These are phyloP conservation scores for Urocitellus parryii DNA, from an alignment of 2,113 vertebrate genomes.

Conservation along the genomic window DNA sequence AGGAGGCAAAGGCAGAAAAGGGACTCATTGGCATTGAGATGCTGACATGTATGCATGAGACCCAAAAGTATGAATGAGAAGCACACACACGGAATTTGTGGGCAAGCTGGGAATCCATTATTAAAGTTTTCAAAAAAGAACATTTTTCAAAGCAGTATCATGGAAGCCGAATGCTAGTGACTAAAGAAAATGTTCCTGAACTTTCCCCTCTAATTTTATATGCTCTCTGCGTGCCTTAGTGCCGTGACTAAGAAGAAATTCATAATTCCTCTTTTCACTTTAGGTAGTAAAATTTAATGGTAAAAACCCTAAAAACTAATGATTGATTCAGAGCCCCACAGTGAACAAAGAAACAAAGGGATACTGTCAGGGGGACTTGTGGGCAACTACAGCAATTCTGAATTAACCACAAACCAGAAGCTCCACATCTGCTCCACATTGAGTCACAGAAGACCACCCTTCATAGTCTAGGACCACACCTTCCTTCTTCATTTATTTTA, in stretches of 20 bases:
- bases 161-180: background rate
- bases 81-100: background rate
- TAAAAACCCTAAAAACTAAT: background rate
- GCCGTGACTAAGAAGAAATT: background rate
- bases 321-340: background rate
- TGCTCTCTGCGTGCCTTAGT: background rate
- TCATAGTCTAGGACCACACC: background rate
- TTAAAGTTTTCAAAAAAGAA: background rate
- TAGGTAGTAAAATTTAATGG: background rate
- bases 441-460: background rate
- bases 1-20: background rate
- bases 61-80: background rate
- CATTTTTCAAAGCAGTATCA: background rate
- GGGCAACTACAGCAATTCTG: background rate
- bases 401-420: background rate
- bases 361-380: background rate
- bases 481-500: slow-evolving; percentile 11
- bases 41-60: background rate
- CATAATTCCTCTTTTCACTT: background rate
- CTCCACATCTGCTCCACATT: background rate
- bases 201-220: background rate
- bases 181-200: background rate
- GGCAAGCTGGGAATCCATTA: background rate
- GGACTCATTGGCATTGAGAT: background rate
- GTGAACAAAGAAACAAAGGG: background rate